Evolutionary conservation across 2,113 vertebrate genomes (phyloP), one percentile per base, ranked within the genome.

Genomic region (Todiramphus chloris): DNA sequence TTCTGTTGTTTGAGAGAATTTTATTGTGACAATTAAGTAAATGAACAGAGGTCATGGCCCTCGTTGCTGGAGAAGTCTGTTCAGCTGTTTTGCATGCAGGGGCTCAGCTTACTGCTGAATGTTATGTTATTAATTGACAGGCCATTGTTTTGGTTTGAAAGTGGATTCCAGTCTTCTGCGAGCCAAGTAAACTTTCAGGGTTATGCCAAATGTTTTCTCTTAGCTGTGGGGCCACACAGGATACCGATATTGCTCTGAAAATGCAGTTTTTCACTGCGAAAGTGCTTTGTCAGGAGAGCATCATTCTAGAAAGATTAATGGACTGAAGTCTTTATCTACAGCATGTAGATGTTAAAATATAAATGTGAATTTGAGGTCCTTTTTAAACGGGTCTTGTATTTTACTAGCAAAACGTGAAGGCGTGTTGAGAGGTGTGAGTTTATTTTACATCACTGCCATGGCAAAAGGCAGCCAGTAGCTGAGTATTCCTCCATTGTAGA

Each of bases 101-200:
- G 62, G 50, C 39, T 76, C 50, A 89, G 62, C 48, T 89, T 53
- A 82, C 55, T 46, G 50, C 8, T 0, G 6, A 85, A 67, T 82
- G 51, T n/a, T 93, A 82, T 90, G 94, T 91, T 96, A 94, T 93
- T 92, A 95, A 93, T 93, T 86, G 84, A 72, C 48, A 93, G 63
- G 72, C 58, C 10, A 31, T 93, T 11, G 10, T 78, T 95, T 96
- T 72, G 77, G 50, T 77, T 94, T 68, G 70, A 56, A 90, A 95
- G 84, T 79, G 17, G 41, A 59, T 86, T 68, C 68, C 43, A 44
- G 58, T 72, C 67, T 85, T 81, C 44, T 69, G 67, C 43, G 80
- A 88, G 72, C 82, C 60, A 50, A 91, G 68, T 50, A 85, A 93
- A 93, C 66, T 90, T 60, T 33, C n/a, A 10, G 68, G 33, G 39